Conservation (phyloP, 1,140 invertebrate species). For the Camponotus vicinus region DNA sequence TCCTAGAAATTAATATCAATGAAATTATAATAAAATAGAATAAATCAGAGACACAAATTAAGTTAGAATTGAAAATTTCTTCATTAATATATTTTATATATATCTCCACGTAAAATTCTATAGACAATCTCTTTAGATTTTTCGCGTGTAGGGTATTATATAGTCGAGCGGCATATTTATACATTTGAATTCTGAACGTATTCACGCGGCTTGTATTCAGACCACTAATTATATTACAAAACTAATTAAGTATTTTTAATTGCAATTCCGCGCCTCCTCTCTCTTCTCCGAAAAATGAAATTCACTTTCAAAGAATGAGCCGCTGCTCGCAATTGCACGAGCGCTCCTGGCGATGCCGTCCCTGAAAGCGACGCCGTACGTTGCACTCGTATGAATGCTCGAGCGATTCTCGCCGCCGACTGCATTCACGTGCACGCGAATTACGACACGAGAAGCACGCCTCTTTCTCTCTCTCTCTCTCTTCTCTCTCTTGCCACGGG, state of each 20-base stretch:
- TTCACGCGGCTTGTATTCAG: background rate
- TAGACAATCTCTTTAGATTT: background rate
- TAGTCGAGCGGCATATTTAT: too few relatives aligned
- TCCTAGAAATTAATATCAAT: background rate
- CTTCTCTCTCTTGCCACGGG: background rate
- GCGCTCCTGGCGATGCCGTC: constrained; percentile 39
- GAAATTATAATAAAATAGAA: background rate
- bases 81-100: background rate
- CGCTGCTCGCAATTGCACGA: constrained; percentile 6
- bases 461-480: background rate
- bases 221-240: constrained; percentile 6
- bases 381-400: constrained; percentile 67
- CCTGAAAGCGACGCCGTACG: constrained; percentile 63
- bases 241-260: constrained; percentile 33
- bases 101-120: too few relatives aligned
- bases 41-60: background rate
- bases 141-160: background rate
- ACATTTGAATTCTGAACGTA: background rate
- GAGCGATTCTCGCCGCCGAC: constrained; percentile 54
- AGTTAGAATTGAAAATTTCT: background rate
- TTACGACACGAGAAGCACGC: constrained; percentile 63
- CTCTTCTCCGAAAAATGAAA: constrained; percentile 1
- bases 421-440: constrained; percentile 67
- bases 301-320: background rate
- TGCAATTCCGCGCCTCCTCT: constrained; percentile 6